phyloP scores from a whole-genome alignment of 2,113 vertebrate genomes.

The Forbesichthys agassizii region DNA sequence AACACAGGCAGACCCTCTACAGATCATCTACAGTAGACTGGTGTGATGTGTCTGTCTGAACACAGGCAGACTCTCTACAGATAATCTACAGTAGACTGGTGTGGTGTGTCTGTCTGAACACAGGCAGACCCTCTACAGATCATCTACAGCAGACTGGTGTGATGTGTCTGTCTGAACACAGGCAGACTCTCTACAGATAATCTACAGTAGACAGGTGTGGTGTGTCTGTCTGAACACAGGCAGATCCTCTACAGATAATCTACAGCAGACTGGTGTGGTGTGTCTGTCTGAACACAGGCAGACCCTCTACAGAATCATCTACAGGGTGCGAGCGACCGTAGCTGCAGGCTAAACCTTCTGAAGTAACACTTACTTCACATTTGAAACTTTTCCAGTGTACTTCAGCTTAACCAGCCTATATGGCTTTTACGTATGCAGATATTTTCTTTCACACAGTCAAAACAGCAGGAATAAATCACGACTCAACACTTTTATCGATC shows the following conservation, averaged over 20 bases:
- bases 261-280: conserved; percentile 10
- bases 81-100: conserved; percentile 18
- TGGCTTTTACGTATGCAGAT: too few relatives aligned
- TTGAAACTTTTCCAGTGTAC: too few relatives aligned
- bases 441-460: too few relatives aligned
- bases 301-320: neutral
- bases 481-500: too few relatives aligned
- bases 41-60: conserved; percentile 9
- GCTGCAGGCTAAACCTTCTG: too few relatives aligned
- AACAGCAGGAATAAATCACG: too few relatives aligned
- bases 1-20: too few relatives aligned
- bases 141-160: conserved; percentile 19
- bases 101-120: conserved; percentile 7
- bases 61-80: conserved; percentile 12
- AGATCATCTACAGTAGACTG: conserved; percentile 27
- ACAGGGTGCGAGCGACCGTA: too few relatives aligned
- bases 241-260: neutral
- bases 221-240: conserved; percentile 14
- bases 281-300: conserved; percentile 13
- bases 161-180: conserved; percentile 9
- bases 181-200: conserved; percentile 9
- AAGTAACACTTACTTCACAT: too few relatives aligned
- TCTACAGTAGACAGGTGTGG: conserved; percentile 20
- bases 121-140: conserved; percentile 19
- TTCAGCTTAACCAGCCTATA: too few relatives aligned